Base-by-base conservation (phyloP, 2,113 vertebrate genomes). In the Numenius arquata region DNA sequence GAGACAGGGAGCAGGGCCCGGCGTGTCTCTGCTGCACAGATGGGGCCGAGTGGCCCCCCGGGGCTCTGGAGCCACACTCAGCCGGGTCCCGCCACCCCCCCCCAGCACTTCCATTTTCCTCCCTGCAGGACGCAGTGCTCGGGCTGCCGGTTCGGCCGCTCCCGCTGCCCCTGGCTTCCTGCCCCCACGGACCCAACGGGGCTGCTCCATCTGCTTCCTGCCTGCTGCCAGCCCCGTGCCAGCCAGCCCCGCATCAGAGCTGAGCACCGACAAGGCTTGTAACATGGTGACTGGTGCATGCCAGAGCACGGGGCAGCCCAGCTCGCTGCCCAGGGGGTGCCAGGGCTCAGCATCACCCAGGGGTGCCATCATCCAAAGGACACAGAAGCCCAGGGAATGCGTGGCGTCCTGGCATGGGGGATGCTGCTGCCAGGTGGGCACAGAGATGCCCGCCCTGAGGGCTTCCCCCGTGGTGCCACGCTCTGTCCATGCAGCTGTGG, bases 191-290 rank as follows among this genome's bases (percentile, higher is more conserved):
- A 62, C 53, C 36, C 74, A 2, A 8, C 75, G 0, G 30, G 5
- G 87, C 59, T 3, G 23, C 82, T 94, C 95, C 95, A 96, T 96
- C 96, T 97, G 96, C 85, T 95, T 58, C 71, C 72, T 0, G 22
- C 75, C 78, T 45, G 82, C 77, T 40, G 83, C 72, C 7, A 0
- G 73, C 78, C 67, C 55, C 0, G 1, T 0, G 14, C 81, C 81
- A 67, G 85, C 59, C 87, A 32, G 80, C 62, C 63, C 47, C 1
- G 3, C 0, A 15, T 25, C 1, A 1, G 48, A 26, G 80, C 84
- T 20, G 38, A 65, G 88, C 40, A 20, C 48, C 0, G 13, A 22
- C 7, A 4, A 11, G 14, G 25, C 65, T 71, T 1, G 0, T 27
- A 75, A 17, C 17, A 2, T 3, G 12, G 41, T 15, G 8, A 1